Evolutionary conservation across 2,797 vertebrate species (phyloP).

Genomic region (Echeneis naucrates): DNA sequence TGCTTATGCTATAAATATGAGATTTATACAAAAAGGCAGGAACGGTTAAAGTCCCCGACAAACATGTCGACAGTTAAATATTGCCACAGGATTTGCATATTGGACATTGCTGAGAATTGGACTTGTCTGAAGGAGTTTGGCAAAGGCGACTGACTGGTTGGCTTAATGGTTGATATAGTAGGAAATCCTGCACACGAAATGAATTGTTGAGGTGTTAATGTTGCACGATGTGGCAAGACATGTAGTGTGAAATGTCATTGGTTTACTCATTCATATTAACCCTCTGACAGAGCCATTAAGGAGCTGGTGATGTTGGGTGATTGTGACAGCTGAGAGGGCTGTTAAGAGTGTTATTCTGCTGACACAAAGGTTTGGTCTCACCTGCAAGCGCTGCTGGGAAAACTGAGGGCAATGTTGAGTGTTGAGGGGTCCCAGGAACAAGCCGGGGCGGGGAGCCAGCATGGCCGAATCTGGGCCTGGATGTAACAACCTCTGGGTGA

Average conservation of each 20-base stretch:
- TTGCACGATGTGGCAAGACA: conserved; percentile 8
- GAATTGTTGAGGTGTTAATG: conserved; percentile 4
- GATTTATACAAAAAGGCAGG: conserved; percentile 11
- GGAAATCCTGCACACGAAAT: conserved; percentile 13
- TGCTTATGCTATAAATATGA: neutral
- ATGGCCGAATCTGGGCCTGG: conserved; percentile 84
- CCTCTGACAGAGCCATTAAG: neutral
- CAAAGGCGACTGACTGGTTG: conserved; percentile 34
- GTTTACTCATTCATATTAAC: neutral
- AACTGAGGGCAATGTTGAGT: conserved; percentile 73
- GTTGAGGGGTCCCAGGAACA: conserved; percentile 66
- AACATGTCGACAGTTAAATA: neutral
- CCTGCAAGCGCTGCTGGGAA: conserved; percentile 85
- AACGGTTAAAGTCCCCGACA: neutral
- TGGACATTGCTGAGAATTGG: conserved; percentile 7
- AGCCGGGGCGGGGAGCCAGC: conserved; percentile 78
- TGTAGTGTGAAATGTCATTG: neutral
- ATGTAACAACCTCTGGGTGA: conserved; percentile 87
- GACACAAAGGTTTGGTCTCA: conserved; percentile 36
- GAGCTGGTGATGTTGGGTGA: neutral
- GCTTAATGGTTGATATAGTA: conserved; percentile 35
- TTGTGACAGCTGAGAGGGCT: neutral
- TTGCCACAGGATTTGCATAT: neutral
- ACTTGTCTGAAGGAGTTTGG: neutral
- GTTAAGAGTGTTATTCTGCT: neutral